Evolutionary conservation across 2,888 invertebrate species (phyloP).

Genomic region (Drosophila formosana): DNA sequence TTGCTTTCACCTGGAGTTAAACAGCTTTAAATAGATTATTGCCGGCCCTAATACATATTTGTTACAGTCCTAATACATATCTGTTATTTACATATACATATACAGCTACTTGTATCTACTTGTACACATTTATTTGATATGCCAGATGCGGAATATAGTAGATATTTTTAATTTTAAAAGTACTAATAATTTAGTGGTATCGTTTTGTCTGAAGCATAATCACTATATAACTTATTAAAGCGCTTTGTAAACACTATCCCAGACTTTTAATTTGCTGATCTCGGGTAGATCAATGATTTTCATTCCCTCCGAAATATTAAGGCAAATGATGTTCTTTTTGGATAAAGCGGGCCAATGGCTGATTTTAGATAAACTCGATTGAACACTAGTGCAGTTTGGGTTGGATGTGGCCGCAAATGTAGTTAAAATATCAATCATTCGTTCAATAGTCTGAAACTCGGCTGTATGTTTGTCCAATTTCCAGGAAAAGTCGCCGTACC

Average conservation of each 20-base stretch:
- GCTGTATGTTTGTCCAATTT: constrained; percentile 71
- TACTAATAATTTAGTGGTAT: constrained; percentile 26
- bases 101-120: neutral
- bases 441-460: constrained; percentile 82
- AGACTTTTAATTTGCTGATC: constrained; percentile 71
- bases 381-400: constrained; percentile 74
- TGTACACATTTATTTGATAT: neutral
- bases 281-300: constrained; percentile 80
- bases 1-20: neutral
- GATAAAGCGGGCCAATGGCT: constrained; percentile 59
- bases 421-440: constrained; percentile 82
- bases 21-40: too few relatives aligned
- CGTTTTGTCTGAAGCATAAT: neutral
- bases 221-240: neutral
- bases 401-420: constrained; percentile 80
- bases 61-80: too few relatives aligned
- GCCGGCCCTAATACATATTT: too few relatives aligned
- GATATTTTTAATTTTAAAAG: neutral
- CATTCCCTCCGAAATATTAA: constrained; percentile 77
- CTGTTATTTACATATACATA: too few relatives aligned
- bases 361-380: constrained; percentile 21
- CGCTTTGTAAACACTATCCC: constrained; percentile 75
- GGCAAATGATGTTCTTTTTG: constrained; percentile 65
- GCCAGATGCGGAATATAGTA: neutral
- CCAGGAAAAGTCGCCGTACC: constrained; percentile 80